Evolutionary conservation across 2,888 invertebrate species (phyloP).

Genomic region (Drosophila multiciliata): DNA sequence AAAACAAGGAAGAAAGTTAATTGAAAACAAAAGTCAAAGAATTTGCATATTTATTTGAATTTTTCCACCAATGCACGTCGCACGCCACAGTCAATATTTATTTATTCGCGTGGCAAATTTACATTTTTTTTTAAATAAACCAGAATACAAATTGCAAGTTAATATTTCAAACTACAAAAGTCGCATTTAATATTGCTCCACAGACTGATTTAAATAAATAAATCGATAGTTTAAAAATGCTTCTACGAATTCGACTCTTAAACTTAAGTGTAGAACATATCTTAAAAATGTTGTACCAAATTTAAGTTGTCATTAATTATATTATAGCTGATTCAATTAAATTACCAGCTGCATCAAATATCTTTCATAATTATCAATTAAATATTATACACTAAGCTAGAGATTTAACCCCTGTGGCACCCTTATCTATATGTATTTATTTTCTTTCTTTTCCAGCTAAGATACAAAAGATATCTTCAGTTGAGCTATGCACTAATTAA

Average conservation of each 20-base stretch:
- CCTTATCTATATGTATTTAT: neutral
- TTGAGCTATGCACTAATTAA: slow-evolving; percentile 64
- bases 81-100: slow-evolving; percentile 71
- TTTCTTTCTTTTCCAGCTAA: neutral
- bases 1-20: slow-evolving; percentile 68
- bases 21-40: slow-evolving; percentile 80
- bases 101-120: slow-evolving; percentile 71
- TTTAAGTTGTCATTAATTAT: neutral
- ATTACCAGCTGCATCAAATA: neutral
- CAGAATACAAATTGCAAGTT: slow-evolving; percentile 4
- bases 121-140: slow-evolving; percentile 60
- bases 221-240: neutral
- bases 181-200: neutral
- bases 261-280: neutral
- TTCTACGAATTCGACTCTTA: neutral
- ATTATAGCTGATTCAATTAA: neutral
- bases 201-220: neutral
- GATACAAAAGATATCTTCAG: slow-evolving; percentile 16
- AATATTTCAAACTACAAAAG: fast-evolving
- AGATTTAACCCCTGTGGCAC: neutral
- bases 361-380: slow-evolving; percentile 1
- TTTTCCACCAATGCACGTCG: slow-evolving; percentile 43
- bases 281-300: neutral
- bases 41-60: slow-evolving; percentile 78
- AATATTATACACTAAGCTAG: neutral